Evolutionary conservation across 2,113 vertebrate genomes (phyloP), one percentile per base, ranked within the genome.

Genomic region (Cranoglanis bouderius): DNA sequence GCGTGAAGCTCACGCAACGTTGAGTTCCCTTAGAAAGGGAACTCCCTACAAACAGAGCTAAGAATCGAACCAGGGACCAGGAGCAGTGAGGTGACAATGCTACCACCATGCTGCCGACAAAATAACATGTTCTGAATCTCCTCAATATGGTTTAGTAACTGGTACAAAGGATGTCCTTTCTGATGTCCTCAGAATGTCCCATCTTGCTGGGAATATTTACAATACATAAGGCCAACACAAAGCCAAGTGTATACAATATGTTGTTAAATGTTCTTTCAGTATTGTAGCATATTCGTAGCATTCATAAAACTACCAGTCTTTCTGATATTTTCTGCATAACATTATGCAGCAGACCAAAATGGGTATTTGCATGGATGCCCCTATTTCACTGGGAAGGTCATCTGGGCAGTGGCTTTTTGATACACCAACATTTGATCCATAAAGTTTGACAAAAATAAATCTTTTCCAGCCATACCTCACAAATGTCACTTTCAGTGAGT

Each of bases 401-500:
- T 24, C 19, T 67, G 29, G 26, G 38, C 49, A 38, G n/a, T 55
- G 10, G 14, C 8, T 49, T 46, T 46, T 51, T 32, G n/a, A 38
- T 75, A 74, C 38, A 32, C 6, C 59, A 35, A 81, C 35, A 32
- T 14, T 32, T n/a, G 6, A 86, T 46, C 55, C 0, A 82, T 49
- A 82, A 49, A 10, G 26, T 82, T 38, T 24, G 10, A 67, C 16
- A 63, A 29, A 51, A 72, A 89, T 18, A 65, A 51, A 70, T 67
- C 26, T 43, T 57, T 35, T 59, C 38, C 49, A 53, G 32, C 6
- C 72, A 35, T 51, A 74, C 80, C 55, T 77, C 61, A 55, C 10
- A 83, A 57, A 83, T 61, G 21, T 67, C 75, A 85, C 55, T 14
- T 61, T 82, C 10, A 43, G 49, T 51, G 80, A 82, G 51, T 75